Evolutionary conservation across 2,888 invertebrate genomes (phyloP).

Genomic region (Ochropacha duplaris): DNA sequence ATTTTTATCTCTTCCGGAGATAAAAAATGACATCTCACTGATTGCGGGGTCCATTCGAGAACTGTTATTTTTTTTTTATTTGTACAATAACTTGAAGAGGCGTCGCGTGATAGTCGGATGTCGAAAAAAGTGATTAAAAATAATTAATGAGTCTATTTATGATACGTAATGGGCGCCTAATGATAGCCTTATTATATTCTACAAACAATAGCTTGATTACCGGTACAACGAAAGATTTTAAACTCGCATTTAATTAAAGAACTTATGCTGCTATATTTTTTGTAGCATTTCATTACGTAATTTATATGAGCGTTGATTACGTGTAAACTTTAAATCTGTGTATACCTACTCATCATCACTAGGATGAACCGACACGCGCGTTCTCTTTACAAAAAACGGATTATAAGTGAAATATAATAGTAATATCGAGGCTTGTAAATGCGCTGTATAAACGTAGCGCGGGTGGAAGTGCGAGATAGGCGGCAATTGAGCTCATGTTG

Average conservation of each 20-base stretch:
- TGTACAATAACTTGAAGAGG: constrained; percentile 40
- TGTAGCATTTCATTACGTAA: not conserved
- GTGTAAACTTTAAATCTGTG: constrained; percentile 13
- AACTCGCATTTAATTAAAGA: not conserved
- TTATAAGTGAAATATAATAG: constrained; percentile 61
- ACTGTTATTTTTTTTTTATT: constrained; percentile 39
- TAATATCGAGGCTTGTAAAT: constrained; percentile 59
- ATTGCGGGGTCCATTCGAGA: constrained; percentile 49
- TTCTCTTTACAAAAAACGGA: constrained; percentile 49
- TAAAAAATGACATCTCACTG: constrained; percentile 64
- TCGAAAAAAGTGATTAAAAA: constrained; percentile 36
- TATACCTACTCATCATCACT: constrained; percentile 34
- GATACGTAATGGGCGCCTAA: constrained; percentile 26
- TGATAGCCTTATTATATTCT: constrained; percentile 14
- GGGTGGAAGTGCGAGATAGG: constrained; percentile 61
- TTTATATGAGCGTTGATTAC: not conserved
- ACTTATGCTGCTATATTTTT: not conserved
- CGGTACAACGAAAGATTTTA: constrained; percentile 15
- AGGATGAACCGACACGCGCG: constrained; percentile 32
- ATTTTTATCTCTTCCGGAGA: constrained; percentile 76
- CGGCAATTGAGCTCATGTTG: constrained; percentile 38
- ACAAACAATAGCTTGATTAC: constrained; percentile 17
- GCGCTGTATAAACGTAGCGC: constrained; percentile 62
- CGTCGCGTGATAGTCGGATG: constrained; percentile 26
- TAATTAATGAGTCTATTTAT: constrained; percentile 46